Evolutionary conservation across 2,113 vertebrate species (phyloP).

Genomic region (Cygnus atratus): DNA sequence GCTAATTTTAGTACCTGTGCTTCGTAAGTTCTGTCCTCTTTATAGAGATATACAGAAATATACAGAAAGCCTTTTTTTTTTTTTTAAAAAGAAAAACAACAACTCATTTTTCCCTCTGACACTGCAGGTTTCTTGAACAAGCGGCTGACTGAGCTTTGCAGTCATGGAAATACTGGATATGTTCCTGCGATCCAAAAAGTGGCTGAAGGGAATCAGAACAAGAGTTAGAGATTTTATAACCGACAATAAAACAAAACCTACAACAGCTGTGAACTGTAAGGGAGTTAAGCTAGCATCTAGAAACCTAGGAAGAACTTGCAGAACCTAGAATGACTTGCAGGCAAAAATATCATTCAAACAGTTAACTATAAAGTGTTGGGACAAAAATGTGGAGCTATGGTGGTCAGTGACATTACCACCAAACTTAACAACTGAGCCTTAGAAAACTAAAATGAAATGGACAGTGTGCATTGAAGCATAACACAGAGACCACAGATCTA

Average conservation of each 20-base stretch:
- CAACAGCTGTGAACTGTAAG: background rate
- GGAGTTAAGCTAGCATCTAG: background rate
- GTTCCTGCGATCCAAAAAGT: background rate
- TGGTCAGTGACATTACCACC: background rate
- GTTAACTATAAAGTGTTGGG: background rate
- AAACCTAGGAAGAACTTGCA: background rate
- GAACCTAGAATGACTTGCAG: background rate
- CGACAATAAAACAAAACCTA: background rate
- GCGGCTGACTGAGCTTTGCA: background rate
- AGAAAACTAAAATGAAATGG: background rate
- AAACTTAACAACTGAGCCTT: background rate
- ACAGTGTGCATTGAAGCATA: rapidly evolving
- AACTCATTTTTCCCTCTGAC: background rate
- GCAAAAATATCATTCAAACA: background rate
- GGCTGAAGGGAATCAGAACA: background rate
- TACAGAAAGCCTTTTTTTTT: background rate
- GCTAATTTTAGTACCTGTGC: background rate
- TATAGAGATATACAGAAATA: background rate
- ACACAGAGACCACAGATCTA: background rate
- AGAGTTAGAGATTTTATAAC: background rate
- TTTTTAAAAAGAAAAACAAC: too few species aligned
- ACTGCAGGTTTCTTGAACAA: background rate
- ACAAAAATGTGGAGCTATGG: background rate
- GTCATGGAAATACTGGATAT: background rate
- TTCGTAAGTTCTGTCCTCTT: background rate